Base-by-base conservation (phyloP, 2,888 invertebrate species). In the Timandra comae region DNA sequence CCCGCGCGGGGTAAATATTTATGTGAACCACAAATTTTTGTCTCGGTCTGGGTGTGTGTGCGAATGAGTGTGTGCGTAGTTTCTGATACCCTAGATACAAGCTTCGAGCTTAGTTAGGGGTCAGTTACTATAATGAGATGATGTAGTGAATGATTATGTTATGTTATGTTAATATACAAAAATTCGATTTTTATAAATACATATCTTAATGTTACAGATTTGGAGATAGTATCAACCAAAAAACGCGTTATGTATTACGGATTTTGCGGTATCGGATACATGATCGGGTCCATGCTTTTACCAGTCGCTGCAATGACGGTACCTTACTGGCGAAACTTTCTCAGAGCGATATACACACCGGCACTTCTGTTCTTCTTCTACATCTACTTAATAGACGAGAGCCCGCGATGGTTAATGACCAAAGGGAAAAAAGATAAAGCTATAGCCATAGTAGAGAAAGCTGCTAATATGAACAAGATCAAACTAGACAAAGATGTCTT, bases 321-420 rank as follows among this genome's bases (percentile, higher is more conserved):
- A 1, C 88, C 88, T 22, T 87, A 91, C 53, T 95, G 94, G 94
- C 88, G 91, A 54, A 75, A 81, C 41, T 78, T 90, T 12, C 77
- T 93, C 7, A 77, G 90, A 43, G 86, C 89, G 1, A 73, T 92
- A 7, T 94, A 94, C 52, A 71, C 87, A 0, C 94, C 94, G 0
- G 89, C 91, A 0, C 60, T 93, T 5, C 62, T 93, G 0, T 88
- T 92, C 41, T 59, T 93, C 27, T 64, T 87, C 3, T 92, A 92
- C 53, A 85, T 88, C 26, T 91, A 89, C 84, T 52, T 90, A 0
- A 70, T 92, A 23, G 92, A 93, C 3, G 93, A 93, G 69, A 93
- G 92, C 30, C 88, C 92, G n/a, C 85, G 94, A 56, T 95, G 95
- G 95, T 80, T 94, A 3, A 69, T 93, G n/a, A 90, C 90, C 10